These are phyloP conservation scores for Hiodon alosoides DNA, from an alignment of 2,113 vertebrate genomes.

Conservation along the genomic window DNA sequence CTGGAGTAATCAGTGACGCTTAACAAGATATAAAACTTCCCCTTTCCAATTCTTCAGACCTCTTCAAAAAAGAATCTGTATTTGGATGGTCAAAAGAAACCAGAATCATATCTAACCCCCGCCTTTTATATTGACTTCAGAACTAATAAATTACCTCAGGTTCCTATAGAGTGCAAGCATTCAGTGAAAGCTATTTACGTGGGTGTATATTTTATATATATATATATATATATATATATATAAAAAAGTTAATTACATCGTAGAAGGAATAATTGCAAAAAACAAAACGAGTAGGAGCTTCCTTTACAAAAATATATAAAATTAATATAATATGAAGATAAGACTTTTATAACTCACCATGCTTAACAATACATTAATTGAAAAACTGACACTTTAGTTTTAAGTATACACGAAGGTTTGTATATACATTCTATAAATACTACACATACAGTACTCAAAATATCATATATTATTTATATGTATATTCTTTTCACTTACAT, in stretches of 20 bases:
- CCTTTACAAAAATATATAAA: slow-evolving; percentile 87
- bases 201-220: too few relatives aligned
- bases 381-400: slow-evolving; percentile 89
- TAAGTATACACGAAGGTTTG: slow-evolving; percentile 61
- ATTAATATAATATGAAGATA: slow-evolving; percentile 64
- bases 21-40: too few relatives aligned
- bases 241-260: slow-evolving; percentile 12
- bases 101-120: slow-evolving; percentile 12
- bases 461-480: slow-evolving; percentile 58
- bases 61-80: background rate
- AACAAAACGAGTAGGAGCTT: slow-evolving; percentile 32
- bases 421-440: slow-evolving; percentile 29
- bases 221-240: slow-evolving; percentile 14
- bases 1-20: background rate
- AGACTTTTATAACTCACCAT: slow-evolving; percentile 86
- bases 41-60: background rate
- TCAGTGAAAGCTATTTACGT: background rate
- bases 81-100: slow-evolving; percentile 18
- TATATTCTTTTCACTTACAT: slow-evolving; percentile 54
- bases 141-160: background rate
- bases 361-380: slow-evolving; percentile 82
- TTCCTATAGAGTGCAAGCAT: slow-evolving; percentile 19
- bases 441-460: slow-evolving; percentile 48
- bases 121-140: slow-evolving; percentile 34
- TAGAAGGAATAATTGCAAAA: background rate